Conservation (phyloP, 2,888 invertebrate genomes). For the Tetramorium bicarinatum region DNA sequence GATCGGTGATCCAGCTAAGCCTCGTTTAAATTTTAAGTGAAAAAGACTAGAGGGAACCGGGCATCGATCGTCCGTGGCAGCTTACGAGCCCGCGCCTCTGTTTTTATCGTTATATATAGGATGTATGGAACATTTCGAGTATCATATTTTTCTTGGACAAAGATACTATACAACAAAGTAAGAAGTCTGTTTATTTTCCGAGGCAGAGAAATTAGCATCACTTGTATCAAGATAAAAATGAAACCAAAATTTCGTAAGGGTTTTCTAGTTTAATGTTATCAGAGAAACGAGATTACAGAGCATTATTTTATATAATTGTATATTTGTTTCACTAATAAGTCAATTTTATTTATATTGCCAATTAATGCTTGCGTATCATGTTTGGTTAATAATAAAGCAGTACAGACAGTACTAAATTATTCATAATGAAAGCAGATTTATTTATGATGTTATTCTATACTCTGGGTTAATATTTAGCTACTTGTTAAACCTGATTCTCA, state of each 20-base stretch:
- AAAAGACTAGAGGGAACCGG: slow-evolving; percentile 43
- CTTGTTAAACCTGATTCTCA: neutral
- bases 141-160: slow-evolving; percentile 14
- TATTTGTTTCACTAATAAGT: neutral
- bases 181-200: neutral
- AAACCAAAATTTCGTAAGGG: neutral
- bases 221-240: neutral
- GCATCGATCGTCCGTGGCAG: slow-evolving; percentile 56
- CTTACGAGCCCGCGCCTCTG: slow-evolving; percentile 39
- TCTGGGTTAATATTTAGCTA: neutral
- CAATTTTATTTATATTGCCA: neutral
- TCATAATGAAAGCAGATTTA: slow-evolving; percentile 18
- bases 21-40: slow-evolving; percentile 62
- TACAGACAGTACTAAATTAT: slow-evolving; percentile 10
- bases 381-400: neutral
- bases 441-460: neutral
- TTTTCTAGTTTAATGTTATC: neutral
- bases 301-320: neutral
- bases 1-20: slow-evolving; percentile 59
- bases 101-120: slow-evolving; percentile 50
- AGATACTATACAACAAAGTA: neutral
- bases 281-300: no score
- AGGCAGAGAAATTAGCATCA: neutral
- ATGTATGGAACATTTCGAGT: neutral
- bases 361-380: neutral